Evolutionary conservation across 1,140 invertebrate species (phyloP), one percentile per base, ranked within the genome.

Genomic region (Sitobion miscanthi): DNA sequence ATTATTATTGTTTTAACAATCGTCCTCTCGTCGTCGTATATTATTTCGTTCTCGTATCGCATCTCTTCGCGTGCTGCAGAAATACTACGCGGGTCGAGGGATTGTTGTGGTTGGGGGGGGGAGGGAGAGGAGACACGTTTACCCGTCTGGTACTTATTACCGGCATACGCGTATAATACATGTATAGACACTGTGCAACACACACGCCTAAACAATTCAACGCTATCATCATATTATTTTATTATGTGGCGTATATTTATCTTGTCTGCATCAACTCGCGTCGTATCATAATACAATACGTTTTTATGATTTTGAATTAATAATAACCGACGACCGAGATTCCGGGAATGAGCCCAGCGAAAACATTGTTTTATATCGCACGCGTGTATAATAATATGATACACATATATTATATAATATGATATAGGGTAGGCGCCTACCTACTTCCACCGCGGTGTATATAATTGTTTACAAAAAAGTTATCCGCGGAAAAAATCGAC

Each of bases 241-340:
- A 77, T 77, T 77, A 77, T 77, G 62, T 77, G 77, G 77, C 77
- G 77, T 30, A 86, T 86, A 30, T 86, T 47, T 45, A 86, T 86
- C 85, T 86, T 45, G 85, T 86, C 85, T 86, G 14, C 25, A 47
- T 86, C 42, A 83, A 83, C 77, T 83, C 35, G 77, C 35, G 14
- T n/a, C 62, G 62, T n/a, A 69, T 77, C 62, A n/a, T 17, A 69
- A 62, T 69, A 69, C 11, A n/a, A 83, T 83, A 30, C 85, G 85
- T 86, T 86, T 86, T 47, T 47, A 30, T 17, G 85, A 86, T 86
- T 86, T 86, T 47, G 85, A 86, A 86, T 47, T 86, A 85, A 42
- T 85, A 85, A 47, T 86, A 86, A 47, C 85, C 77, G 77, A 38
- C 77, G 77, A 83, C 85, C 42, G 42, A 17, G 5, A 45, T 86